A percentile compares a stretch with the other conserved stretches of the same genome.
These are phyloP conservation scores for Allophyes oxyacanthae DNA, from an alignment of 2,888 invertebrate species.

Conservation along the genomic window DNA sequence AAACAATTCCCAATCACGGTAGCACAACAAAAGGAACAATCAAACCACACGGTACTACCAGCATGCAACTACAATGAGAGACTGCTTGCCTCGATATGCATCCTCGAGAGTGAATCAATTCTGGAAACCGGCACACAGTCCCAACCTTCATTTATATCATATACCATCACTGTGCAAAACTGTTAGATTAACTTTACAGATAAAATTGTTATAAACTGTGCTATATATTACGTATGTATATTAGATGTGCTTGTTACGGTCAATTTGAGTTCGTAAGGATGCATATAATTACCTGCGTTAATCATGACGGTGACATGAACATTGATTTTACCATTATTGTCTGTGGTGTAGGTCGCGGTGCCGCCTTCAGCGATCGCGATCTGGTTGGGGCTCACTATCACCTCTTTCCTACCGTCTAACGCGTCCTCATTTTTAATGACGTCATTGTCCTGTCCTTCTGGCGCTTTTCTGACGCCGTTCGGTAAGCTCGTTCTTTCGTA, in stretches of 20 bases:
- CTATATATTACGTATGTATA: constrained; percentile 64
- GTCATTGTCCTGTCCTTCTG: constrained; percentile 95
- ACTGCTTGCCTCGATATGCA: constrained; percentile 89
- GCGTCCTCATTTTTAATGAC: constrained; percentile 90
- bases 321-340: constrained; percentile 96
- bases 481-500: constrained; percentile 77
- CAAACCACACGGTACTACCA: constrained; percentile 50
- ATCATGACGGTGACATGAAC: constrained; percentile 96
- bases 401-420: constrained; percentile 89
- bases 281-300: constrained; percentile 91
- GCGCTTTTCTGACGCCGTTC: constrained; percentile 91
- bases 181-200: constrained; percentile 81
- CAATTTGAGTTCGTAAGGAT: constrained; percentile 82
- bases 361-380: constrained; percentile 86
- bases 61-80: constrained; percentile 75
- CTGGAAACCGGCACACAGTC: constrained; percentile 75
- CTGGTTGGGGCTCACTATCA: constrained; percentile 82
- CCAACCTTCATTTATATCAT: constrained; percentile 68
- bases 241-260: constrained; percentile 70
- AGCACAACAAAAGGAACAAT: constrained; percentile 46
- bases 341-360: constrained; percentile 90
- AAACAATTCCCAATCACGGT: constrained; percentile 32
- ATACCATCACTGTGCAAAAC: constrained; percentile 85
- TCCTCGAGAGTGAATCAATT: constrained; percentile 79
- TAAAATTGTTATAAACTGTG: constrained; percentile 68